Evolutionary conservation across 2,797 vertebrate genomes (phyloP).

Genomic region (Peromyscus aztecus): DNA sequence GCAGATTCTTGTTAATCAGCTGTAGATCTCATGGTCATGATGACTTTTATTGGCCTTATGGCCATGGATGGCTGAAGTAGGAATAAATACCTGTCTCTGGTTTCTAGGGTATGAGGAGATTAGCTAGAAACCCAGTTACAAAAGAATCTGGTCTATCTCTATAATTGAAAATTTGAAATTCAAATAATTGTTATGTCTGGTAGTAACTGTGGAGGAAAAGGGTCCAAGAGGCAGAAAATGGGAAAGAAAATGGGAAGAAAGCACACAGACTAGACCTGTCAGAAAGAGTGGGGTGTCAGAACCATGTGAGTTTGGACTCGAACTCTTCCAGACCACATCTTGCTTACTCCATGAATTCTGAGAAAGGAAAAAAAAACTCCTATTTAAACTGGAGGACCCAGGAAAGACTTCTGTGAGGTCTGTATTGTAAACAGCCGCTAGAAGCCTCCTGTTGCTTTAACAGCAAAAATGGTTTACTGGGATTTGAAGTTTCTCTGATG

Average conservation of each 20-base stretch:
- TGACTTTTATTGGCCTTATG: not conserved
- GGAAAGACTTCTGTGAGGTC: not conserved
- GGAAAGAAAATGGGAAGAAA: not conserved
- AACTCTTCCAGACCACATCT: not conserved
- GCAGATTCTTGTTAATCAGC: not conserved
- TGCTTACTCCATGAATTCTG: not conserved
- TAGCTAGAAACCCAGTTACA: not conserved
- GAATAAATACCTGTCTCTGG: not conserved
- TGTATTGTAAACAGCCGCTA: not conserved
- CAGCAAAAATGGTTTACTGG: not conserved
- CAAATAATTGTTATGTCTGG: not conserved
- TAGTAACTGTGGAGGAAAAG: not conserved
- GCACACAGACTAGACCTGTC: not conserved
- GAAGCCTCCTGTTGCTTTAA: not conserved
- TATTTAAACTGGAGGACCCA: no score
- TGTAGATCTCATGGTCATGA: not conserved
- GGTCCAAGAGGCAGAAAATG: not conserved
- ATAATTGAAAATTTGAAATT: not conserved
- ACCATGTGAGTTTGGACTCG: not conserved
- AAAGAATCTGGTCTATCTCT: not conserved
- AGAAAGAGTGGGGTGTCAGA: not conserved
- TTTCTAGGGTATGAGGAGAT: not conserved
- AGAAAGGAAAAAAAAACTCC: not conserved
- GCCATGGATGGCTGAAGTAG: not conserved
- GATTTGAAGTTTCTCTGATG: not conserved